phyloP scores from a whole-genome alignment of 2,113 vertebrate species.

The Orcinus orca region DNA sequence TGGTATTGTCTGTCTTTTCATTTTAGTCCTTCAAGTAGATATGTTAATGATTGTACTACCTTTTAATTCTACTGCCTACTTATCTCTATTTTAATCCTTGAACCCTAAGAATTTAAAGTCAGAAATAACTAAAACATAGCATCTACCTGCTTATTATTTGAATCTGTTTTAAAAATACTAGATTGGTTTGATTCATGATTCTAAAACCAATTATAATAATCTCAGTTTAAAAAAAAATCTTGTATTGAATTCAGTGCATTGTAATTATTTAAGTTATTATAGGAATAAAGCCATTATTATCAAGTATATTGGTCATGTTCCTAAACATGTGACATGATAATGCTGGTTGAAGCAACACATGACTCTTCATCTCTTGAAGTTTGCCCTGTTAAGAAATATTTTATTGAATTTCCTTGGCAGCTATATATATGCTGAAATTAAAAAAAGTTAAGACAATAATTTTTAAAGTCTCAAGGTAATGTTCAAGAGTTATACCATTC shows the following conservation, averaged over 20 bases:
- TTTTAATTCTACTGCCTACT: not conserved
- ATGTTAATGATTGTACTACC: not conserved
- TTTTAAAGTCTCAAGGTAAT: not conserved
- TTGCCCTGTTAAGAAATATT: not conserved
- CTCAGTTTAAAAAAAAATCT: not conserved
- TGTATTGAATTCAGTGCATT: not conserved
- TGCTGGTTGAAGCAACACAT: not conserved
- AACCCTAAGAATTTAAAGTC: constrained; percentile 30
- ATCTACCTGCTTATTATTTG: not conserved
- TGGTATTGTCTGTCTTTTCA: not conserved
- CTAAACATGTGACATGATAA: not conserved
- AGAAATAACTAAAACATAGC: not conserved
- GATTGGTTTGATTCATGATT: constrained; percentile 10
- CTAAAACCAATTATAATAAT: constrained; percentile 16
- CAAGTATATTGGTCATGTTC: not conserved
- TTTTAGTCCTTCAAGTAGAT: constrained; percentile 5
- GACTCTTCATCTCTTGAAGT: not conserved
- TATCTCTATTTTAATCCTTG: constrained; percentile 18
- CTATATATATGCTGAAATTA: not conserved
- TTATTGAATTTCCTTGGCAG: constrained; percentile 3
- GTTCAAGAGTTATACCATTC: not conserved
- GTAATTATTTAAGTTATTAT: not conserved
- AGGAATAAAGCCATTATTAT: constrained; percentile 9
- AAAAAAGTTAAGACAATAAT: not conserved
- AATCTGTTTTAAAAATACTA: constrained; percentile 31